phyloP scores from a whole-genome alignment of 2,888 invertebrate species.

The Pristionchus maxplancki region DNA sequence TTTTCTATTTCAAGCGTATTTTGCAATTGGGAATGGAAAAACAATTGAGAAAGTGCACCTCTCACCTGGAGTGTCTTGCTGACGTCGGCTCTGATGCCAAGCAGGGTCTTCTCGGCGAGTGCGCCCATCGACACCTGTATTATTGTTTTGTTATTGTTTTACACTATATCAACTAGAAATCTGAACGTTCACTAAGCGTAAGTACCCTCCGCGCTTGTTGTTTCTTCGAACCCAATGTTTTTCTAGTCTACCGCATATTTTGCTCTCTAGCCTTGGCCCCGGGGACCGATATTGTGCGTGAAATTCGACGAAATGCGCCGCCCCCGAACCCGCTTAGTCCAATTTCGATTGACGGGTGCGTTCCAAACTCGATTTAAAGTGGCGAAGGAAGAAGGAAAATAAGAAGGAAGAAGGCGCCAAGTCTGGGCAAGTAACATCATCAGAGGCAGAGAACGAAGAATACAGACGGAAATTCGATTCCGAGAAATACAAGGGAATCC shows the following conservation, averaged over 20 bases:
- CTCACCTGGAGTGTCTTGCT: slow-evolving; percentile 61
- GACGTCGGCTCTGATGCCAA: slow-evolving; percentile 67
- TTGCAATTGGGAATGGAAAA: too few species aligned
- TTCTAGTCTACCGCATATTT: neutral
- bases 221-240: too few species aligned
- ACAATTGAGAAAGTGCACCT: neutral
- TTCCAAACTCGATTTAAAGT: slow-evolving; percentile 1
- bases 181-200: neutral
- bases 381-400: neutral
- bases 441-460: neutral
- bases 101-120: slow-evolving; percentile 67
- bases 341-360: neutral
- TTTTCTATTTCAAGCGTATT: neutral
- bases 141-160: too few species aligned
- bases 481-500: neutral
- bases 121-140: slow-evolving; percentile 71
- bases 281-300: neutral
- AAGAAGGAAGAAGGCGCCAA: neutral
- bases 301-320: neutral
- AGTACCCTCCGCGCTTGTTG: neutral
- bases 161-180: too few species aligned
- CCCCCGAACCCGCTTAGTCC: neutral
- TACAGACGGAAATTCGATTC: slow-evolving; percentile 18
- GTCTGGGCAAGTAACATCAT: neutral
- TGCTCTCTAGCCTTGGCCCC: neutral